A percentile compares a stretch with the other conserved stretches of the same genome.
Evolutionary conservation across 2,797 vertebrate species (phyloP).

Genomic region (Stomatorhinus walkeri): DNA sequence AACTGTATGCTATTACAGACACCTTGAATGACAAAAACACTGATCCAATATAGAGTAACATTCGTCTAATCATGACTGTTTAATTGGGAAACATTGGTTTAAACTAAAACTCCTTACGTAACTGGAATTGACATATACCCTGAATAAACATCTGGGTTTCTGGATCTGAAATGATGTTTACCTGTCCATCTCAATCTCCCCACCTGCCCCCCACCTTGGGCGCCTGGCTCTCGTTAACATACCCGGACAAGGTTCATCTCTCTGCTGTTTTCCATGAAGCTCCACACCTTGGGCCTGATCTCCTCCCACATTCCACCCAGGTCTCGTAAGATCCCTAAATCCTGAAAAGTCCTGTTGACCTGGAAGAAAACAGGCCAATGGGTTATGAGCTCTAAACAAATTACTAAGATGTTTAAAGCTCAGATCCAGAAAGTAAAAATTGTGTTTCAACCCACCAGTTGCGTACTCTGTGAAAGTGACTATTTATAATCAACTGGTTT

Average conservation of each 20-base stretch:
- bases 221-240: slow-evolving; percentile 42
- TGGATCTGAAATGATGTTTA: background rate
- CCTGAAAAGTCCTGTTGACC: slow-evolving; percentile 95
- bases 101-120: background rate
- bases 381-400: background rate
- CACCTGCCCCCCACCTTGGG: background rate
- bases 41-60: background rate
- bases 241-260: slow-evolving; percentile 84
- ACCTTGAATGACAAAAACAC: background rate
- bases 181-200: background rate
- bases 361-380: slow-evolving; percentile 37
- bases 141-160: background rate
- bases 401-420: background rate
- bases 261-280: slow-evolving; percentile 82
- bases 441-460: background rate
- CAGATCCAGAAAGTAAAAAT: background rate
- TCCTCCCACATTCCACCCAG: slow-evolving; percentile 92
- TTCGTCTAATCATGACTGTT: background rate
- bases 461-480: background rate
- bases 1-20: background rate
- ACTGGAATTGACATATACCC: background rate
- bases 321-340: slow-evolving; percentile 83
- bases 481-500: background rate
- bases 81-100: background rate
- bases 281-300: slow-evolving; percentile 80